These are phyloP conservation scores for Paracentrotus lividus DNA, from an alignment of 53 echinoderm and acorn worm species.

Conservation along the genomic window DNA sequence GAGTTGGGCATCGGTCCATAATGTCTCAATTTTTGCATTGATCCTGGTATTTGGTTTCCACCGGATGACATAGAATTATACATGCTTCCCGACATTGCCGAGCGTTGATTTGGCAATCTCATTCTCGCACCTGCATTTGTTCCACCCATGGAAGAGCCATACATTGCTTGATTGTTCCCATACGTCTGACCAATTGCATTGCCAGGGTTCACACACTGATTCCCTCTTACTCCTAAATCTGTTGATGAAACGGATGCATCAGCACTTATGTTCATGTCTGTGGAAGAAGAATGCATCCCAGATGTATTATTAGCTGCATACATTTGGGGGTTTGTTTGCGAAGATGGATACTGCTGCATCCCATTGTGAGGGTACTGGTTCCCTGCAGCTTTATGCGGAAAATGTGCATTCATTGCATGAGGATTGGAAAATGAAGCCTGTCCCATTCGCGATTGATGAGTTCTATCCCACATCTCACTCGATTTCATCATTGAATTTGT, in stretches of 20 bases:
- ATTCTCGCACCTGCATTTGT: slow-evolving; percentile 38
- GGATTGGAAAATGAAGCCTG: slow-evolving; percentile 32
- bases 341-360: slow-evolving; percentile 26
- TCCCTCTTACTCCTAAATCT: slow-evolving; percentile 22
- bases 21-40: slow-evolving; percentile 62
- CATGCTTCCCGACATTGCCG: neutral
- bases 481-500: slow-evolving; percentile 52
- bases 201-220: slow-evolving; percentile 59
- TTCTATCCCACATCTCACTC: slow-evolving; percentile 52
- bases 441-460: slow-evolving; percentile 50
- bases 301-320: slow-evolving; percentile 31
- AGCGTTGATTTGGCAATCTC: slow-evolving; percentile 56
- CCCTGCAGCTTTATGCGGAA: slow-evolving; percentile 10
- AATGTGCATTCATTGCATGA: slow-evolving; percentile 48
- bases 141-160: slow-evolving; percentile 7
- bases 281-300: slow-evolving; percentile 62
- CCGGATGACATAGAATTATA: neutral
- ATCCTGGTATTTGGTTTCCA: slow-evolving; percentile 55
- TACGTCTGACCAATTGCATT: slow-evolving; percentile 52
- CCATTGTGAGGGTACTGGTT: slow-evolving; percentile 32
- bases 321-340: slow-evolving; percentile 22
- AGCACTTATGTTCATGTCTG: slow-evolving; percentile 5
- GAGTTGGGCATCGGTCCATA: slow-evolving; percentile 66
- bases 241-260: neutral
- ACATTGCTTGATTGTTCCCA: slow-evolving; percentile 46